Evolutionary conservation across 2,888 invertebrate species (phyloP).

Genomic region (Frankliniella fusca): DNA sequence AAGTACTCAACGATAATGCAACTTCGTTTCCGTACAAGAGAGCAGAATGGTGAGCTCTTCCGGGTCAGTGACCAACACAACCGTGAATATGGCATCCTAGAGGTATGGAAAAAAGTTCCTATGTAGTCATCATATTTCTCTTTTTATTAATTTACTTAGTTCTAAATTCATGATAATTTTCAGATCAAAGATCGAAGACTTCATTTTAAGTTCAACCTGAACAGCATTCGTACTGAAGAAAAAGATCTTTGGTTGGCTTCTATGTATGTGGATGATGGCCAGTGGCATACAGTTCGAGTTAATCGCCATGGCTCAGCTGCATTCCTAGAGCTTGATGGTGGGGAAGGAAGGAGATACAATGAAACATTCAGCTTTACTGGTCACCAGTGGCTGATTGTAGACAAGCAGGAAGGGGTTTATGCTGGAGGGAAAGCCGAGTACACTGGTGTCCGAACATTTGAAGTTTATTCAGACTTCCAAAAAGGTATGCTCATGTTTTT

Average conservation of each 20-base stretch:
- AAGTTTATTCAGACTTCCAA: slow-evolving; percentile 91
- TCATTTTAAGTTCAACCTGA: slow-evolving; percentile 88
- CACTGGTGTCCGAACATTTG: slow-evolving; percentile 87
- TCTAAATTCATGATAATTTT: slow-evolving; percentile 35
- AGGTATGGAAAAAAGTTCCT: slow-evolving; percentile 48
- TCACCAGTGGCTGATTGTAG: slow-evolving; percentile 87
- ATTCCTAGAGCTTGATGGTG: slow-evolving; percentile 87
- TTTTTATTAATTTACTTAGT: neutral
- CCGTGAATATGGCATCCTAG: slow-evolving; percentile 86
- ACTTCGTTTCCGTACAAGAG: slow-evolving; percentile 86
- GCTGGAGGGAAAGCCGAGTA: slow-evolving; percentile 95
- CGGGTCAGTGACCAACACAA: slow-evolving; percentile 91
- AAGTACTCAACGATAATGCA: slow-evolving; percentile 89
- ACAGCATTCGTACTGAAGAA: slow-evolving; percentile 85
- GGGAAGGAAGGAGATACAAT: slow-evolving; percentile 89
- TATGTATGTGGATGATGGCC: slow-evolving; percentile 88
- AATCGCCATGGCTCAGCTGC: slow-evolving; percentile 90
- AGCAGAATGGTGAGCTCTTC: slow-evolving; percentile 89
- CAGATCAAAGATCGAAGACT: slow-evolving; percentile 85
- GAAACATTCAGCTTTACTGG: slow-evolving; percentile 87
- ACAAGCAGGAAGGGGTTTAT: slow-evolving; percentile 91
- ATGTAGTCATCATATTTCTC: neutral
- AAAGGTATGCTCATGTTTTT: slow-evolving; percentile 61
- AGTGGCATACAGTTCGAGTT: slow-evolving; percentile 86
- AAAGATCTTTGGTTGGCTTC: slow-evolving; percentile 85